These are phyloP conservation scores for Nymphalis io DNA, from an alignment of 1,140 invertebrate species.

Conservation along the genomic window DNA sequence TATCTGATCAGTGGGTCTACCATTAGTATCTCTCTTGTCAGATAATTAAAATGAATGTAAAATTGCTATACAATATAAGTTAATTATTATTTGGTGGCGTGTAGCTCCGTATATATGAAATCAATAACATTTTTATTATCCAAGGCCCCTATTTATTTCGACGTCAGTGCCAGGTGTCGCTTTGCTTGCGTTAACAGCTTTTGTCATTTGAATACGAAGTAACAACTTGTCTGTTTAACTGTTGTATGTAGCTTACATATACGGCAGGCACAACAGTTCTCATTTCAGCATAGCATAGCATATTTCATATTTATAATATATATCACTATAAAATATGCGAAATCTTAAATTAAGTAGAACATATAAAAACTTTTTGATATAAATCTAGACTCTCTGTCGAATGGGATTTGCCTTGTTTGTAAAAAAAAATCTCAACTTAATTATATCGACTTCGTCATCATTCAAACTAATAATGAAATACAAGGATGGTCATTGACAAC, in stretches of 20 bases:
- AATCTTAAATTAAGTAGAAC: no score
- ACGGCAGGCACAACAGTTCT: no score
- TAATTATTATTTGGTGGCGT: background rate
- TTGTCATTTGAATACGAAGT: conserved; percentile 17
- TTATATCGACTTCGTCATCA: background rate
- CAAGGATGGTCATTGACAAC: conserved; percentile 8
- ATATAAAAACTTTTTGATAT: no score
- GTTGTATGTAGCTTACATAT: background rate
- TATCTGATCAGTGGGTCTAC: no score
- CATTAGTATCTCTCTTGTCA: no score
- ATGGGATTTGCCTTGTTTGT: no score
- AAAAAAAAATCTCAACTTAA: background rate
- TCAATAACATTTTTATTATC: conserved; percentile 1
- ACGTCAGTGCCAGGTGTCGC: conserved; percentile 20
- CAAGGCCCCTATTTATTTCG: background rate
- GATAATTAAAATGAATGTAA: no score
- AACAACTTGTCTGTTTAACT: background rate
- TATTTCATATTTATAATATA: no score
- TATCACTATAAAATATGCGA: no score
- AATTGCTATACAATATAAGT: background rate
- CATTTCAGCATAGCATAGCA: no score
- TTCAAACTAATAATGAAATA: background rate
- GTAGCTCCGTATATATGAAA: background rate
- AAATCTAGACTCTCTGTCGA: no score
- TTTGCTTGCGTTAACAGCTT: conserved; percentile 19